Base-by-base conservation (phyloP, 2,797 vertebrate genomes). In the Urocyon cinereoargenteus region DNA sequence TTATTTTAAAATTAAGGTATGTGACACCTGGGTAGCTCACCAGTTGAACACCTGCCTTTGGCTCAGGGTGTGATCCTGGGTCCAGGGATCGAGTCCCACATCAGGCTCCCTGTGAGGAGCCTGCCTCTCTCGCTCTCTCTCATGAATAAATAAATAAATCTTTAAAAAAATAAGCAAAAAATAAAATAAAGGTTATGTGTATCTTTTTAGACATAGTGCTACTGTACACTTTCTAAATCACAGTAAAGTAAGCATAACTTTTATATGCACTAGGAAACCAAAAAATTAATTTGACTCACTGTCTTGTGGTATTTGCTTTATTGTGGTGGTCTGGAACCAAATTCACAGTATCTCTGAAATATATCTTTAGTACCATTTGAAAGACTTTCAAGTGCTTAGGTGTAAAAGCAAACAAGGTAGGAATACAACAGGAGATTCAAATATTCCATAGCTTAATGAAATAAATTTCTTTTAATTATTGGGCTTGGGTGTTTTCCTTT, bases 391-490 rank as follows among this genome's bases (percentile, higher is more conserved):
- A 66, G 40, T 57, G 83, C 24, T 40, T 91, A 55, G 12, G 24
- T 83, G 5, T 83, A 83, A 83, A 90, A 61, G 40, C 59, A 82
- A 66, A 75, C 15, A 75, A 90, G 15, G 64, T 81, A 88, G 77
- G 70, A 55, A 83, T 26, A 88, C 28, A 88, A 88, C 83, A 88
- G 53, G 72, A 55, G 70, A 96, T 18, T 68, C n/a, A 92, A 92
- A 70, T 36, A 78, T 53, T 88, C 45, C 53, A 55, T 61, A 94
- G 28, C 59, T 70, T 70, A 94, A 36, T 82, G 26, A 73, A 91
- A 82, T 70, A 77, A 94, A 82, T 72, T 40, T 26, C 70, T 89
- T 87, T 90, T 78, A 94, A 84, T 89, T 84, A 57, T 18, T 59
- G 24, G 34, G n/a, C 31, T 26, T 92, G 34, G 11, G 3, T 53